Conservation (phyloP, 2,888 invertebrate genomes). For the Apantesis nais region DNA sequence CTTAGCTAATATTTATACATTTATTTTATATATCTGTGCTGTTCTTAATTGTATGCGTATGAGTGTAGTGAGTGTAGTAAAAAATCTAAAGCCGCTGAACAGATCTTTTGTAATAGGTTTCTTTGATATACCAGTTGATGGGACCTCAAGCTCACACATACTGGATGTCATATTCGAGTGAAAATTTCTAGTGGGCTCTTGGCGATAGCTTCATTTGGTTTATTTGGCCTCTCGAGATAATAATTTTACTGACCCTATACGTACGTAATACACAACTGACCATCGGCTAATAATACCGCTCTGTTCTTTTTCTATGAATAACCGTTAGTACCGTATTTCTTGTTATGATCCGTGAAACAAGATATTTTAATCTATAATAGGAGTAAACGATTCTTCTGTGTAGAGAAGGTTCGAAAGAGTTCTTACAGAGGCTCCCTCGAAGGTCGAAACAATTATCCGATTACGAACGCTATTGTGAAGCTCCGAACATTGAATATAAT, state of each 20-base stretch:
- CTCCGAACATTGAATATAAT: slow-evolving; percentile 35
- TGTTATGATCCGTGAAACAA: not conserved
- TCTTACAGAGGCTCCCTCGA: slow-evolving; percentile 20
- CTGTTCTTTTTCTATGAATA: not conserved
- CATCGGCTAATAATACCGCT: not conserved
- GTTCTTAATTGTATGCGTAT: too few relatives aligned
- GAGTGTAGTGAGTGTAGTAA: too few relatives aligned
- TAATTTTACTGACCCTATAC: not conserved
- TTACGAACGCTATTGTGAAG: slow-evolving; percentile 27
- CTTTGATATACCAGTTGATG: not conserved
- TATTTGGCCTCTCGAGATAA: not conserved
- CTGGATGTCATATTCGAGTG: not conserved
- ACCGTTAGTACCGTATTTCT: not conserved
- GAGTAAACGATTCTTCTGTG: not conserved
- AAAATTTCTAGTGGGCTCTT: not conserved
- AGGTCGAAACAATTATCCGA: slow-evolving; percentile 48
- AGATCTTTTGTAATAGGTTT: not conserved
- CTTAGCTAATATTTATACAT: not conserved
- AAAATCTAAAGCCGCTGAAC: not conserved
- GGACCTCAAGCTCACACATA: not conserved
- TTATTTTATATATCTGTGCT: too few relatives aligned
- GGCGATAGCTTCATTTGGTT: not conserved
- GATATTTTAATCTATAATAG: not conserved
- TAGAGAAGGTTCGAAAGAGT: slow-evolving; percentile 1
- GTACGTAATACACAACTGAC: not conserved